phyloP scores from a whole-genome alignment of 1,140 invertebrate species.

The Neomicropteryx cornuta region DNA sequence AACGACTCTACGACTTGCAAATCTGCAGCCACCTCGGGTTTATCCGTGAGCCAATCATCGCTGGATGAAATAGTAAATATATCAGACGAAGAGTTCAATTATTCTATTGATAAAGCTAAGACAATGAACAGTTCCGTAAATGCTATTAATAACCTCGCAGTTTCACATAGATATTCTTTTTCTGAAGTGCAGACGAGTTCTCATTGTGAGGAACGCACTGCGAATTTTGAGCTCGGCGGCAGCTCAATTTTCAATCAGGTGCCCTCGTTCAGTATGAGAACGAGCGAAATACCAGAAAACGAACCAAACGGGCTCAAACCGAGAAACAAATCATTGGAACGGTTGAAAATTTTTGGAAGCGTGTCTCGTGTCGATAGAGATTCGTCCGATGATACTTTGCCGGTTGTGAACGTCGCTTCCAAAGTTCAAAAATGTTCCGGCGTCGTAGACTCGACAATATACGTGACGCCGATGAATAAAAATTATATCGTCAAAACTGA shows the following conservation, averaged over 20 bases:
- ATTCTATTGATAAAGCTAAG: constrained; percentile 22
- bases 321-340: constrained; percentile 5
- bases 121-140: too few species aligned
- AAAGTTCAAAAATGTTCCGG: background rate
- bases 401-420: too few species aligned
- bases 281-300: background rate
- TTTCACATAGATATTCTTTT: background rate
- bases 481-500: constrained; percentile 37
- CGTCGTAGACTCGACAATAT: background rate
- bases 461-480: constrained; percentile 18
- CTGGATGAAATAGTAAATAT: constrained; percentile 24
- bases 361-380: too few species aligned
- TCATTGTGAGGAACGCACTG: too few species aligned
- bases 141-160: constrained; percentile 5
- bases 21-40: background rate
- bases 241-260: constrained; percentile 20
- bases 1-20: background rate
- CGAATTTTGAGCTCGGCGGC: constrained; percentile 20
- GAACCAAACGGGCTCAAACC: constrained; percentile 6
- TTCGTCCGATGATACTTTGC: too few species aligned
- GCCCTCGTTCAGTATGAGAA: background rate
- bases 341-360: too few species aligned
- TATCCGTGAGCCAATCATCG: constrained; percentile 11
- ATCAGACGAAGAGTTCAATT: constrained; percentile 30
- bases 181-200: background rate